Base-by-base conservation (phyloP, 2,113 vertebrate species). In the Anolis sagrei region DNA sequence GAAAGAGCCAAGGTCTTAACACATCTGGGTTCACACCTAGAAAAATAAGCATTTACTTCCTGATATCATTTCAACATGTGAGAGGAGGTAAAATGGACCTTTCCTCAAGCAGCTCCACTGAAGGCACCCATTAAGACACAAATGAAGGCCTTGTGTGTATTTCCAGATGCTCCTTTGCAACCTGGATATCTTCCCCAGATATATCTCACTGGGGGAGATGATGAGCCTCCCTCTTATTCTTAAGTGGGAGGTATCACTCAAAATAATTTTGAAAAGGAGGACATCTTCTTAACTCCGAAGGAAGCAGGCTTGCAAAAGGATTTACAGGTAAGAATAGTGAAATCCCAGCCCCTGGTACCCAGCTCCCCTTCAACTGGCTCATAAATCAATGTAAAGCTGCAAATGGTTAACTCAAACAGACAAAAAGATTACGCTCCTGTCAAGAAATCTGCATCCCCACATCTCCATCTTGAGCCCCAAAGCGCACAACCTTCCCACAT, bases 401-500 rank as follows among this genome's bases (percentile, higher is more conserved):
- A 14, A 82, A 74, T 54, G 10, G 29, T 87, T 92, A 79, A n/a
- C 85, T 85, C 27, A 90, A 84, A 29, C 7, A 23, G 79, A 91
- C 14, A 14, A 76, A 81, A 54, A 92, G 91, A 91, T 87, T 25
- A 34, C 62, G 85, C 70, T 84, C 62, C 89, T 88, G 75, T 87
- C 88, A 92, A 49, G 44, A 90, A 81, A 85, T 70, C 89, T 85
- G 81, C 84, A 77, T 85, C 91, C 91, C 18, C 2, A 87, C n/a
- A 84, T 91, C 94, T 92, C 90, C 87, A 81, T 87, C 82, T 49
- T 8, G 1, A 90, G 86, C 76, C 91, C 88, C 68, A 72, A 19
- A 13, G 21, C 4, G 84, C 16, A 81, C 83, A 86, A 70, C 83
- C 86, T 2, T 81, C 91, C 89, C 27, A 1, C 27, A 90, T 85